Evolutionary conservation across 2,797 vertebrate genomes (phyloP).

Genomic region (Eleutherodactylus coqui): DNA sequence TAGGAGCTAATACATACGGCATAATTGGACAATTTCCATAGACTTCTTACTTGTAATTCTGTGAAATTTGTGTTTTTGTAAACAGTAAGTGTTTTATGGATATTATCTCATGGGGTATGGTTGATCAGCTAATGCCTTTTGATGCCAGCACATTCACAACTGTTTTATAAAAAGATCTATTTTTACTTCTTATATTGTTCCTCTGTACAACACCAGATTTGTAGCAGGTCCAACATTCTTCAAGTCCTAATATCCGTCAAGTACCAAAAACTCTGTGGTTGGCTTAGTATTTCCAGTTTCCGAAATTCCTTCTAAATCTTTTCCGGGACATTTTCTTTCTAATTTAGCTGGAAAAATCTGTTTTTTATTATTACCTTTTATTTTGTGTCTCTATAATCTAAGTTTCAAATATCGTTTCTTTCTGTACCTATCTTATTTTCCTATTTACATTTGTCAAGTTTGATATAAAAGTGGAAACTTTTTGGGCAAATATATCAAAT

Average conservation of each 20-base stretch:
- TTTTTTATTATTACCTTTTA: constrained; percentile 31
- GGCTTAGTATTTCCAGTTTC: constrained; percentile 36
- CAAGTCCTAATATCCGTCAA: constrained; percentile 24
- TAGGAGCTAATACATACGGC: neutral
- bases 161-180: neutral
- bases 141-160: neutral
- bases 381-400: neutral
- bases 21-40: neutral
- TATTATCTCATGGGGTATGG: neutral
- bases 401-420: neutral
- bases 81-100: constrained; percentile 4
- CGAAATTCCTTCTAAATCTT: constrained; percentile 26
- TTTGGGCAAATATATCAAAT: neutral
- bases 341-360: constrained; percentile 8
- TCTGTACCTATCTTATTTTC: neutral
- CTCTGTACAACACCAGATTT: neutral
- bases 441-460: neutral
- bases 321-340: constrained; percentile 25
- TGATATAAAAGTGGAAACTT: neutral
- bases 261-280: constrained; percentile 34
- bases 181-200: constrained; percentile 27
- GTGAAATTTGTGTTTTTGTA: neutral
- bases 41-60: neutral
- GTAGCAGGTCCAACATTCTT: constrained; percentile 40
- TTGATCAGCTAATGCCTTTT: neutral